Percentiles rank a stretch among this genome's conserved stretches.
phyloP scores from a whole-genome alignment of 2,888 invertebrate genomes.

The Lottia scabra region DNA sequence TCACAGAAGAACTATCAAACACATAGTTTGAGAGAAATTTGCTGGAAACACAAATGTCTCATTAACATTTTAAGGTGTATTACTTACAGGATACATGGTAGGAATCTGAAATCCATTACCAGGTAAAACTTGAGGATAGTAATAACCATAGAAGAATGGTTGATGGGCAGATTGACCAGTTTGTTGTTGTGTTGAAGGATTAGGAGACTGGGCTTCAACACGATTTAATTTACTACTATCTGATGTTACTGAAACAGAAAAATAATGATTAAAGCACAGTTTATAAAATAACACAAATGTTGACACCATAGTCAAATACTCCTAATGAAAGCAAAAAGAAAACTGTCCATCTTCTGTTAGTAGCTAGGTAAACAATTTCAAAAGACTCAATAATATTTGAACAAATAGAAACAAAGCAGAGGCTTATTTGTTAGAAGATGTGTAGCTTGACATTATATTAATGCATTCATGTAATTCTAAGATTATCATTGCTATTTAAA shows the following conservation, averaged over 20 bases:
- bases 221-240: conserved; percentile 72
- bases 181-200: conserved; percentile 76
- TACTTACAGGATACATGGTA: conserved; percentile 63
- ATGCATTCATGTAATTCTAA: no score
- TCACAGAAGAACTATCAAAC: no score
- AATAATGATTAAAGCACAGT: not conserved
- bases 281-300: conserved; percentile 9
- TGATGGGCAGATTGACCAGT: conserved; percentile 72
- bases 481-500: no score
- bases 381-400: no score
- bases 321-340: not conserved
- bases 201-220: conserved; percentile 85
- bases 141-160: conserved; percentile 81
- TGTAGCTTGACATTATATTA: no score
- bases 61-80: not conserved
- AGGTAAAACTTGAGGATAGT: conserved; percentile 73
- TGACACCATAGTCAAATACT: not conserved
- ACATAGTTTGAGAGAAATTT: no score
- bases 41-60: no score
- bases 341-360: no score
- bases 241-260: conserved; percentile 30
- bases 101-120: conserved; percentile 69
- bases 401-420: no score
- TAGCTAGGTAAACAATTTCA: no score
- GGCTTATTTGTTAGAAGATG: no score